These are phyloP conservation scores for Ageneiosus marmoratus DNA, from an alignment of 2,113 vertebrate genomes.

Conservation along the genomic window DNA sequence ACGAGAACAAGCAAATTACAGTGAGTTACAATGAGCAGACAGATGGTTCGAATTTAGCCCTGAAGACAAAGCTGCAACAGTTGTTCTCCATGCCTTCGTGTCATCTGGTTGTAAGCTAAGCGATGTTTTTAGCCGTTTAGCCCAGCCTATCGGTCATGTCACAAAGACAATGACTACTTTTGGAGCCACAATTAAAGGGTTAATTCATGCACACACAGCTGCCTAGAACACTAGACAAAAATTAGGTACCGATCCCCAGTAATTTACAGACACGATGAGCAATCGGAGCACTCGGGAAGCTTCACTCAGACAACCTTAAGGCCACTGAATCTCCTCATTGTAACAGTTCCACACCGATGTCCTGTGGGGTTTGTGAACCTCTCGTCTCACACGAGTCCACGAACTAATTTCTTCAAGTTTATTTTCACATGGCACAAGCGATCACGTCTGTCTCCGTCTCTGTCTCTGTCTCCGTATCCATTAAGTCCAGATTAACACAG, in stretches of 20 bases:
- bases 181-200: slow-evolving; percentile 51
- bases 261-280: slow-evolving; percentile 12
- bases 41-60: slow-evolving; percentile 15
- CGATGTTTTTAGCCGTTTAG: slow-evolving; percentile 70
- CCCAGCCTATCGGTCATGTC: slow-evolving; percentile 65
- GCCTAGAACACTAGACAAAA: slow-evolving; percentile 49
- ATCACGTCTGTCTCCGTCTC: slow-evolving; percentile 74
- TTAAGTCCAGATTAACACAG: slow-evolving; percentile 98
- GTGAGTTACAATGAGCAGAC: not conserved
- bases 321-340: slow-evolving; percentile 59
- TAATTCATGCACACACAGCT: slow-evolving; percentile 55
- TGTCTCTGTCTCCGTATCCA: slow-evolving; percentile 80
- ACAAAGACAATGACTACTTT: slow-evolving; percentile 63
- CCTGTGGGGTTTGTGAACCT: not conserved
- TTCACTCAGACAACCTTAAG: slow-evolving; percentile 60
- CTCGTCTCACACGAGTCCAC: slow-evolving; percentile 36
- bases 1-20: slow-evolving; percentile 2
- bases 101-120: slow-evolving; percentile 47
- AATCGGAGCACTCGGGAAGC: slow-evolving; percentile 59
- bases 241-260: slow-evolving; percentile 38
- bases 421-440: slow-evolving; percentile 68
- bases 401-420: slow-evolving; percentile 71
- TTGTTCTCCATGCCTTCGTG: slow-evolving; percentile 57
- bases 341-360: slow-evolving; percentile 34
- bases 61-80: slow-evolving; percentile 61